phyloP scores from a whole-genome alignment of 2,888 invertebrate species.

The Erpobdella octoculata region DNA sequence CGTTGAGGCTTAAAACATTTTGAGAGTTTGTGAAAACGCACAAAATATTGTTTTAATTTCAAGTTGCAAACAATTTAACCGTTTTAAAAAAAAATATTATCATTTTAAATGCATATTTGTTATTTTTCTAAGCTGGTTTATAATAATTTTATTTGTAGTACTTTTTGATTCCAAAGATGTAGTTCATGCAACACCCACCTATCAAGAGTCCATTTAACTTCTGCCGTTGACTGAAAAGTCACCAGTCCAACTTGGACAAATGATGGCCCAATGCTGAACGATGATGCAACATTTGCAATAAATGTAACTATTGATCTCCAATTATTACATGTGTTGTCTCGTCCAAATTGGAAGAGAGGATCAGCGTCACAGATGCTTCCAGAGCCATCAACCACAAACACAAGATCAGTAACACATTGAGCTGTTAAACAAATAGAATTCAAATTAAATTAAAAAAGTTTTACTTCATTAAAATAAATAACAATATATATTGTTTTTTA shows the following conservation, averaged over 20 bases:
- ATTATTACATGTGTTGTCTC: conserved; percentile 25
- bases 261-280: conserved; percentile 18
- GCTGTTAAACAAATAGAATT: not conserved
- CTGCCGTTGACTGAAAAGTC: conserved; percentile 11
- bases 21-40: no score
- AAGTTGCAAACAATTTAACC: no score
- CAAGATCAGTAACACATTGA: conserved; percentile 17
- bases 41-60: no score
- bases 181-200: not conserved
- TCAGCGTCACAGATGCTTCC: conserved; percentile 29
- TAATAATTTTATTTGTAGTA: not conserved
- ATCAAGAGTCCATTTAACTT: not conserved
- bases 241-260: conserved; percentile 10
- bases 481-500: not conserved
- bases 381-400: conserved; percentile 23
- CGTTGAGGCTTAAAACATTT: no score
- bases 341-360: conserved; percentile 11
- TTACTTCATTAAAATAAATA: not conserved
- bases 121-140: no score
- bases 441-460: not conserved
- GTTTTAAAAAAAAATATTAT: no score
- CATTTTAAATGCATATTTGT: no score
- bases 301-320: conserved; percentile 18
- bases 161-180: not conserved
- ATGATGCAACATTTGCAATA: conserved; percentile 5